Conservation (phyloP, 2,888 invertebrate genomes). For the Orchesella flavescens region DNA sequence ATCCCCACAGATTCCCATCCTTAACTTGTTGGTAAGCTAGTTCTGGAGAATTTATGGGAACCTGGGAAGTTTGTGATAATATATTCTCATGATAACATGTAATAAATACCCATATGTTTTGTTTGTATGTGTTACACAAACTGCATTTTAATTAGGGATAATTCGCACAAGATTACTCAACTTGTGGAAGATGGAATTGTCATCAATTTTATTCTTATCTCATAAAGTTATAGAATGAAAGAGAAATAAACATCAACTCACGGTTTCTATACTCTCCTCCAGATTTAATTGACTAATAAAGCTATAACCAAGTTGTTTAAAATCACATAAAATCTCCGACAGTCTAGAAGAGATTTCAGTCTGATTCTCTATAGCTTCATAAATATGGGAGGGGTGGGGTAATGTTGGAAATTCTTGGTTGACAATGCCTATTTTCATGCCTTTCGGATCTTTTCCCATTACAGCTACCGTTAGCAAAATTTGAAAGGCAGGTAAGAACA, state of each 20-base stretch:
- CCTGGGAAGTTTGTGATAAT: constrained; percentile 6
- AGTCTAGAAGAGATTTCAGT: background rate
- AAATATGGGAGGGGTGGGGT: background rate
- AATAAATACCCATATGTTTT: background rate
- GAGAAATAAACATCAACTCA: background rate
- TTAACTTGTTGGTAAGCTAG: constrained; percentile 10
- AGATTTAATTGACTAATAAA: constrained; percentile 10
- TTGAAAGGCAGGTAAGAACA: constrained; percentile 45
- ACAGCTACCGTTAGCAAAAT: constrained; percentile 47
- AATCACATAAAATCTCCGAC: constrained; percentile 11
- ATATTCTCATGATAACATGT: too few species aligned
- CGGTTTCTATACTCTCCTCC: constrained; percentile 15
- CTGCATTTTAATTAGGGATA: too few species aligned
- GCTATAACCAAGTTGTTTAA: constrained; percentile 24
- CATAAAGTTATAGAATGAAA: too few species aligned
- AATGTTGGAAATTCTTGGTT: constrained; percentile 25
- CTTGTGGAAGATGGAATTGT: background rate
- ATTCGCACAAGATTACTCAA: background rate
- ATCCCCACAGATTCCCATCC: constrained; percentile 48
- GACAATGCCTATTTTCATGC: constrained; percentile 38
- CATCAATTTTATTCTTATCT: background rate
- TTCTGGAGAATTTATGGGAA: constrained; percentile 39
- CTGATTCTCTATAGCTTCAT: background rate
- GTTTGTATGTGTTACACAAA: too few species aligned
- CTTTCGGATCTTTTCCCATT: constrained; percentile 39